Conservation (phyloP, 2,797 vertebrate genomes). For the Schizothorax lantsangensis region DNA sequence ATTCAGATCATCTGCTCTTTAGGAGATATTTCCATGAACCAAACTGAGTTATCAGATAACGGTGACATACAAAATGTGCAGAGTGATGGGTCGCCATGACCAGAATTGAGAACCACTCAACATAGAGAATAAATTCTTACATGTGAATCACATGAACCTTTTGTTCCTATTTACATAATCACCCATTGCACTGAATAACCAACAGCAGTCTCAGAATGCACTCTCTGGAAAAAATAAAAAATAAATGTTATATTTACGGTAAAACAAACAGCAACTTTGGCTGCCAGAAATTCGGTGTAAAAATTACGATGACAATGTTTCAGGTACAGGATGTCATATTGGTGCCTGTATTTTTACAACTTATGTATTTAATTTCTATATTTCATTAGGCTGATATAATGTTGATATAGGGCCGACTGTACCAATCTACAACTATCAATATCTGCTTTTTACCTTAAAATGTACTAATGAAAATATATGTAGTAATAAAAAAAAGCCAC, state of each 20-base stretch:
- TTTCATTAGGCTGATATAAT: too few relatives aligned
- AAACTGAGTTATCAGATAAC: background rate
- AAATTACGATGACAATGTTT: too few relatives aligned
- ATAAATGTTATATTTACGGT: background rate
- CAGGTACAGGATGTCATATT: too few relatives aligned
- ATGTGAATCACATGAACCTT: too few relatives aligned
- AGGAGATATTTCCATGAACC: background rate
- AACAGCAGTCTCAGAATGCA: background rate
- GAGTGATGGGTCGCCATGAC: background rate
- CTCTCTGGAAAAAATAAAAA: background rate
- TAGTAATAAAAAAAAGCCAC: too few relatives aligned
- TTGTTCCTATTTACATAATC: background rate
- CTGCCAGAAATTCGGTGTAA: background rate
- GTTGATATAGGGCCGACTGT: too few relatives aligned
- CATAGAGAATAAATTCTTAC: too few relatives aligned
- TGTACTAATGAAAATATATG: too few relatives aligned
- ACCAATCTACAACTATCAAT: too few relatives aligned
- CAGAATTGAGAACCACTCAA: background rate
- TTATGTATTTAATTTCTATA: too few relatives aligned
- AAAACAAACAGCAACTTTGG: background rate
- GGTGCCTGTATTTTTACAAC: too few relatives aligned
- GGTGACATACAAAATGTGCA: background rate
- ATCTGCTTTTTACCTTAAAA: too few relatives aligned
- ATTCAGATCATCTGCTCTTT: background rate
- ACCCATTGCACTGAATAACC: background rate